Evolutionary conservation across 1,140 invertebrate genomes (phyloP).

Genomic region (Apis dorsata): DNA sequence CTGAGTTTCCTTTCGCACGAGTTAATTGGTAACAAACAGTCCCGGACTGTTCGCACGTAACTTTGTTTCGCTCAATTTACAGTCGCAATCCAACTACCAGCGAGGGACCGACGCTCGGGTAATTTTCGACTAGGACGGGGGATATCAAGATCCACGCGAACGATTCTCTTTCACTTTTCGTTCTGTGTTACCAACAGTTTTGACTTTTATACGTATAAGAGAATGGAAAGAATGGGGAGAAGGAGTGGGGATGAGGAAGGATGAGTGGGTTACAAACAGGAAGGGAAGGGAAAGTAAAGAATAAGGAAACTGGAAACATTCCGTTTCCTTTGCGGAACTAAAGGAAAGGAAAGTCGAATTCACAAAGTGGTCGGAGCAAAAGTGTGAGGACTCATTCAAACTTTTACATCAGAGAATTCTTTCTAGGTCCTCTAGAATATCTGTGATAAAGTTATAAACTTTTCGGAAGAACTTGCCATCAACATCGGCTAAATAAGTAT

Average conservation of each 20-base stretch:
- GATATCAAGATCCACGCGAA: constrained; percentile 60
- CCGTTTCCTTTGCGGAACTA: constrained; percentile 19
- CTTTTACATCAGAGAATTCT: constrained; percentile 71
- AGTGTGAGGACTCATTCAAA: constrained; percentile 60
- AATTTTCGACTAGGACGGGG: constrained; percentile 52
- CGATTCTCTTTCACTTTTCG: constrained; percentile 38
- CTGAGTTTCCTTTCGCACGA: constrained; percentile 23
- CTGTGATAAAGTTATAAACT: constrained; percentile 70
- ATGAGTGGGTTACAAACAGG: not conserved
- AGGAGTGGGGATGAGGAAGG: not conserved
- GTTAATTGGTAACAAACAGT: constrained; percentile 49
- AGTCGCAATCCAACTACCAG: constrained; percentile 16
- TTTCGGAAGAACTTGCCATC: constrained; percentile 50
- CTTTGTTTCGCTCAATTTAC: constrained; percentile 57
- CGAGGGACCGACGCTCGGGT: constrained; percentile 12
- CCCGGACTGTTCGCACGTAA: constrained; percentile 29
- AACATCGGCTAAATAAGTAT: constrained; percentile 59
- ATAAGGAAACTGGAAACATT: constrained; percentile 3
- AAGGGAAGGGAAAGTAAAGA: not conserved
- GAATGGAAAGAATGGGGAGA: constrained; percentile 17
- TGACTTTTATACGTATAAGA: constrained; percentile 36
- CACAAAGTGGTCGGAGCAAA: constrained; percentile 48
- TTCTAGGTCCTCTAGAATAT: constrained; percentile 60
- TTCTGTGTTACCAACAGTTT: constrained; percentile 32
- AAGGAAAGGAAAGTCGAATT: constrained; percentile 53